Evolutionary conservation across 2,797 vertebrate genomes (phyloP), one percentile per base, ranked within the genome.

Genomic region (Cyclopterus lumpus): DNA sequence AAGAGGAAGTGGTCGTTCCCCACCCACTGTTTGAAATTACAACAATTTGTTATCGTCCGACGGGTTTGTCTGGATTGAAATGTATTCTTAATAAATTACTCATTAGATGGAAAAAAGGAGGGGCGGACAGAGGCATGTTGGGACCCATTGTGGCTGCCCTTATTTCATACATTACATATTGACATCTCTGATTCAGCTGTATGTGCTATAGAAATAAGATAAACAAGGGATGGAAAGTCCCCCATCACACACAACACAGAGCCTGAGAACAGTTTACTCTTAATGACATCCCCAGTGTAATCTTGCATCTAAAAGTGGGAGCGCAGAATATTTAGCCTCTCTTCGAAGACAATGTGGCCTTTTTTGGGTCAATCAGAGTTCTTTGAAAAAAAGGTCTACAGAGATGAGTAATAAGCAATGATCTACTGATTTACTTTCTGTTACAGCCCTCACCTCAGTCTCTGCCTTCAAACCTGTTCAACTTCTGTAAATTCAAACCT

Each of bases 201-300:
- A 44, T 68, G 34, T 57, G 8, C n/a, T 32, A 32, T 59, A 67
- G 40, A 81, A 73, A 78, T 46, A 48, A 34, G 32, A 61, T 59
- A 72, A 79, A 82, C 61, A 71, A 60, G 6, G 49, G 14, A 73
- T 71, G 87, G 90, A 87, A 92, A 91, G 76, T 85, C 84, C 87
- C 79, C 59, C n/a, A n/a, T 81, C 53, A 73, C 57, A 79, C 54
- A 83, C 62, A 51, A 71, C 60, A 66, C 63, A 71, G 77, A 83
- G 75, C 83, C 80, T 91, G 87, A 91, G 86, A 91, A 90, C 82
- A 67, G 71, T 59, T 85, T 63, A 75, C 66, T 79, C 82, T 65
- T 83, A 85, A 86, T 87, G 79, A 86, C 77, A 84, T 93, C 89
- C 85, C 86, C 67, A 66, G 79, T 82, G 85, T 77, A 84, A 84